Base-by-base conservation (phyloP, 2,888 invertebrate species). In the Thereva unica region DNA sequence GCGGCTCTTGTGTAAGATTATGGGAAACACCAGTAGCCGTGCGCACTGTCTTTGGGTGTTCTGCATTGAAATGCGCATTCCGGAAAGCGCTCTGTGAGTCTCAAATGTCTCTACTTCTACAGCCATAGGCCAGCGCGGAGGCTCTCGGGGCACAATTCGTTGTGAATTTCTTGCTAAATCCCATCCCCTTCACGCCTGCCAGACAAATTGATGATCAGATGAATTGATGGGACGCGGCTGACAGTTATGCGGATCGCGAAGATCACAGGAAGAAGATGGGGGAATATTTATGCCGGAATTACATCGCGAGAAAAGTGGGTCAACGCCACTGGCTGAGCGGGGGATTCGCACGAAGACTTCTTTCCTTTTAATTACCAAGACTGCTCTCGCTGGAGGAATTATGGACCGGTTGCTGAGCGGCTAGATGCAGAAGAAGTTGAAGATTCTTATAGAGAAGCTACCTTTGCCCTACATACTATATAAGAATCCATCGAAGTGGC, bases 31-130 rank as follows among this genome's bases (percentile, higher is more conserved):
- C 49, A 56, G 42, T 56, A 56, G 56, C 37, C 23, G 23, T 42
- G 54, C 37, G 47, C 59, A 38, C 42, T 23, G 23, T 23, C 23
- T 23, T 47, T 49, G 47, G 47, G 42, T 52, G 40, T 50, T 52
- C 41, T 10, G 35, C 52, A 52, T 52, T 42, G 50, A 50, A 63
- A 52, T 63, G 42, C 42, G 10, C 63, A 52, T 63, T 63, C 63
- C 63, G 63, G 63, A 63, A 63, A 59, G 38, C 4, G 47, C n/a
- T 10, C 10, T 47, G 5, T n/a, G n/a, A 47, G 47, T 10, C 3
- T 47, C 5, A 10, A 10, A 23, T 23, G 23, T 23, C 23, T 23
- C 1, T 23, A 23, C 23, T 2, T 23, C 1, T 23, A 23, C 23
- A 23, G 23, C 23, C 2, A 23, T 23, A 23, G 23, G 23, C 23